Evolutionary conservation across 2,888 invertebrate species (phyloP).

Genomic region (Drosophila melanosoma): DNA sequence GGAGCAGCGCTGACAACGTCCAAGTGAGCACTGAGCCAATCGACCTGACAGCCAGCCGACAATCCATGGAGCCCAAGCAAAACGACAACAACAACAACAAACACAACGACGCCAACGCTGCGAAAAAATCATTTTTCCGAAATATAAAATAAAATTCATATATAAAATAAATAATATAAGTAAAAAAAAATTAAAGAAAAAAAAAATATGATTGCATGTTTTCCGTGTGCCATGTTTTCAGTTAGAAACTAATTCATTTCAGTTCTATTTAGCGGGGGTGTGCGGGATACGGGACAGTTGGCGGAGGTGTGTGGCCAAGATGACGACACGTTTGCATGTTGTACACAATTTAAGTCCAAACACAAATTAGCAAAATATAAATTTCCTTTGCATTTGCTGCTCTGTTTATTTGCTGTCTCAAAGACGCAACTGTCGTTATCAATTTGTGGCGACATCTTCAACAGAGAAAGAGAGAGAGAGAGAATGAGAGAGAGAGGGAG

Average conservation of each 20-base stretch:
- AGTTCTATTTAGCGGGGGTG: not conserved
- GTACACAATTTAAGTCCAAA: constrained; percentile 71
- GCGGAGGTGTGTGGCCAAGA: constrained; percentile 20
- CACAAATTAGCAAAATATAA: constrained; percentile 59
- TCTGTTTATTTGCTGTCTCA: constrained; percentile 56
- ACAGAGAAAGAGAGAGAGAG: not conserved
- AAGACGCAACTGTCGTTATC: constrained; percentile 55
- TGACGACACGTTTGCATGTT: constrained; percentile 64
- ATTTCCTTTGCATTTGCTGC: constrained; percentile 56
- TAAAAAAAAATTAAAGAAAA: constrained; percentile 17
- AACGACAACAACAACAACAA: constrained; percentile 23
- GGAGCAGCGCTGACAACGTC: constrained; percentile 64
- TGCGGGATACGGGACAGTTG: not conserved
- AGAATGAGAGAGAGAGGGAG: constrained; percentile 7
- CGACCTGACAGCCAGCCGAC: constrained; percentile 64
- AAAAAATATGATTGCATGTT: constrained; percentile 44
- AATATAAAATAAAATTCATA: constrained; percentile 61
- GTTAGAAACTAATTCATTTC: constrained; percentile 70
- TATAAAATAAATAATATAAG: constrained; percentile 72
- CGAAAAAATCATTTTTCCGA: constrained; percentile 67
- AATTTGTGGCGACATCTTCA: constrained; percentile 36
- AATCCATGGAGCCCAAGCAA: constrained; percentile 74
- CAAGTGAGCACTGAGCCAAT: constrained; percentile 73
- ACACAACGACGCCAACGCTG: constrained; percentile 41
- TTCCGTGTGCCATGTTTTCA: constrained; percentile 42